A percentile compares a stretch with the other conserved stretches of the same genome.
phyloP scores from a whole-genome alignment of 2,797 vertebrate species.

The Paratrypauchen microcephalus region DNA sequence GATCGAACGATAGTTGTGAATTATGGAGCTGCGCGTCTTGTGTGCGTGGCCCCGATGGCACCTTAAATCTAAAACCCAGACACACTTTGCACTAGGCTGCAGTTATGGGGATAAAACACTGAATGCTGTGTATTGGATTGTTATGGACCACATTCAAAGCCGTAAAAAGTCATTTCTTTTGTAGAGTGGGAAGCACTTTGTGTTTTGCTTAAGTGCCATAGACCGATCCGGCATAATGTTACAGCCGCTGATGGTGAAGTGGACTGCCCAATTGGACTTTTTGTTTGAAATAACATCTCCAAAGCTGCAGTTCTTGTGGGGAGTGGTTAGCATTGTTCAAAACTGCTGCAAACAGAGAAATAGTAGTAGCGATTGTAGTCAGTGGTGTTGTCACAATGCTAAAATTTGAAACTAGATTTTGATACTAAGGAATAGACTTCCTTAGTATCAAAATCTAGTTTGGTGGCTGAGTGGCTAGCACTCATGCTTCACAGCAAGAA shows the following conservation, averaged over 20 bases:
- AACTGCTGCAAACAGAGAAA: neutral
- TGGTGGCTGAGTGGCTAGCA: too few species aligned
- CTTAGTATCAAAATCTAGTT: too few species aligned
- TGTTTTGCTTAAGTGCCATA: neutral
- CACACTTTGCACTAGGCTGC: slow-evolving; percentile 11
- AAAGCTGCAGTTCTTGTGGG: neutral
- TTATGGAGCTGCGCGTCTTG: slow-evolving; percentile 35
- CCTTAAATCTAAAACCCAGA: slow-evolving; percentile 47
- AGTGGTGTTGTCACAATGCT: too few species aligned
- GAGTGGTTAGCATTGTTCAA: neutral
- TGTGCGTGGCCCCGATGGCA: slow-evolving; percentile 18
- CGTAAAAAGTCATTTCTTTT: neutral
- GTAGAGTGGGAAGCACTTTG: neutral
- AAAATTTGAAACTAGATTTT: too few species aligned
- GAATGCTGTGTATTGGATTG: neutral
- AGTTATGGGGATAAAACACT: slow-evolving; percentile 20
- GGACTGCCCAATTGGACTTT: neutral
- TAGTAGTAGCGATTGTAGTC: neutral
- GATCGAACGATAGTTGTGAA: slow-evolving; percentile 33
- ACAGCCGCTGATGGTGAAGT: neutral
- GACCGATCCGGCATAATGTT: neutral
- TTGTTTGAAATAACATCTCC: neutral
- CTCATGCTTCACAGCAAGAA: too few species aligned
- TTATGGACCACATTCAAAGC: neutral
- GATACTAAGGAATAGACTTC: too few species aligned